Conservation (phyloP, 2,113 vertebrate species). For the Antechinus stuartii region DNA sequence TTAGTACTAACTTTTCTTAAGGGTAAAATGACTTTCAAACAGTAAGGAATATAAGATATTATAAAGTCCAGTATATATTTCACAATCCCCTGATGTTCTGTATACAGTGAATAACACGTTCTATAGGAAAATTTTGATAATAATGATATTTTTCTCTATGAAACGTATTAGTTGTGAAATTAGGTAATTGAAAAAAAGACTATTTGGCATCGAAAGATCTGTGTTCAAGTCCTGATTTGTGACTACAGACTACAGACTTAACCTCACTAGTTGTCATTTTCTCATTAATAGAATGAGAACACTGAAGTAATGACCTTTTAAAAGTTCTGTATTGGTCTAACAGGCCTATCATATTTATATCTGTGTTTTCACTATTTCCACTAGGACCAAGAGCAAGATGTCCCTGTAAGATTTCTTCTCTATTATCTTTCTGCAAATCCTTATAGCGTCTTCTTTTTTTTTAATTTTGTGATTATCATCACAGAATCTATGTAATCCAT, state of each 20-base stretch:
- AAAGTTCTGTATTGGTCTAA: background rate
- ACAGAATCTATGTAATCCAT: background rate
- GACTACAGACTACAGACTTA: background rate
- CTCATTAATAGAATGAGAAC: background rate
- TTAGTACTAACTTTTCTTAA: background rate
- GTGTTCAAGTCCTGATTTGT: background rate
- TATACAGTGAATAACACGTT: background rate
- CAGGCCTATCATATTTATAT: background rate
- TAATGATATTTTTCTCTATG: background rate
- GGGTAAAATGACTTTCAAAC: slow-evolving; percentile 4
- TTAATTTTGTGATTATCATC: background rate
- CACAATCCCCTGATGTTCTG: background rate
- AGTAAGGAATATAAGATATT: background rate
- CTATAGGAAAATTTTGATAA: background rate
- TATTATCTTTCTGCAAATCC: background rate
- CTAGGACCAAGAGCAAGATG: background rate
- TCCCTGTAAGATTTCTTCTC: background rate
- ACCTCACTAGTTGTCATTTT: background rate
- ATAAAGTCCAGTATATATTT: background rate
- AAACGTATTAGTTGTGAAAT: background rate
- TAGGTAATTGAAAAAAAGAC: background rate
- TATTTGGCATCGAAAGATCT: background rate
- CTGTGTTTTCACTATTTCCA: background rate
- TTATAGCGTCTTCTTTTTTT: background rate
- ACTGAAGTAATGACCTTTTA: background rate